Conservation (phyloP, 2,888 invertebrate genomes). For the Euphydryas editha region DNA sequence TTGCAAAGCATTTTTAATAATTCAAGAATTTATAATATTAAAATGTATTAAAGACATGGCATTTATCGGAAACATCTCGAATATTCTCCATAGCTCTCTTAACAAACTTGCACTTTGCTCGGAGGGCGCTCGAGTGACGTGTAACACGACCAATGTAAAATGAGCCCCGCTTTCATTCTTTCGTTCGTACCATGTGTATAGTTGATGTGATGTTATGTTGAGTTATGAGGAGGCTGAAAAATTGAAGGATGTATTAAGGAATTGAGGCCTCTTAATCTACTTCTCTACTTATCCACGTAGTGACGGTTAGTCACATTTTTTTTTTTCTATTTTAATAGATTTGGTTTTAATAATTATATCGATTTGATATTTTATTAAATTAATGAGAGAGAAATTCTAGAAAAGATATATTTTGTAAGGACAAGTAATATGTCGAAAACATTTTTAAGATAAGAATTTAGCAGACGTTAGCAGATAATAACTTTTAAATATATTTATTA, state of each 20-base stretch:
- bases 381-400: no score
- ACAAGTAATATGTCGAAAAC: no score
- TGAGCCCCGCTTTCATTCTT: slow-evolving; percentile 41
- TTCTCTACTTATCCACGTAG: background rate
- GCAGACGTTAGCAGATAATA: no score
- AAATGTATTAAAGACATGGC: slow-evolving; percentile 57
- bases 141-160: slow-evolving; percentile 47
- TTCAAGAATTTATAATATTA: slow-evolving; percentile 46
- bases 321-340: background rate
- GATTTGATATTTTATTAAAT: no score
- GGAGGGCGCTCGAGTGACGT: slow-evolving; percentile 57
- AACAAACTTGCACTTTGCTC: slow-evolving; percentile 53
- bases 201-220: no score
- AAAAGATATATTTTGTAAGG: no score
- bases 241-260: slow-evolving; percentile 10
- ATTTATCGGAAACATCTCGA: slow-evolving; percentile 74
- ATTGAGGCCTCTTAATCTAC: background rate
- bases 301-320: no score
- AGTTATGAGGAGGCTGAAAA: slow-evolving; percentile 8
- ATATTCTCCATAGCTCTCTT: slow-evolving; percentile 47
- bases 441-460: no score
- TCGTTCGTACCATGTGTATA: slow-evolving; percentile 5
- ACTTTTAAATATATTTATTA: no score
- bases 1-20: slow-evolving; percentile 14
- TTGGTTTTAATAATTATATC: no score